phyloP scores from a whole-genome alignment of 1,140 invertebrate genomes.

The Gonioctena quinquepunctata region DNA sequence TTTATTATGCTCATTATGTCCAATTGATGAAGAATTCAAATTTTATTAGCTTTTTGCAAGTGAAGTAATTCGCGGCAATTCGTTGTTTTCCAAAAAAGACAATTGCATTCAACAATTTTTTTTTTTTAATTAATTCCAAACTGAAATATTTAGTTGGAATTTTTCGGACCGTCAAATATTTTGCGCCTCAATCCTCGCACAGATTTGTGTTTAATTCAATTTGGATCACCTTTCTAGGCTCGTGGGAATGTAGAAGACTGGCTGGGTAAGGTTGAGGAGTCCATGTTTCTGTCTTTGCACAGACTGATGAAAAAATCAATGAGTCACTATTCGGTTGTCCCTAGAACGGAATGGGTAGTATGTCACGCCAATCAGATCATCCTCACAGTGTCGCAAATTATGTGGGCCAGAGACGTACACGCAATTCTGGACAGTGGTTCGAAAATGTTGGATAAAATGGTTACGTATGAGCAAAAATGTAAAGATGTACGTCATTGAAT shows the following conservation, averaged over 20 bases:
- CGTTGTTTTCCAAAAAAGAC: too few relatives aligned
- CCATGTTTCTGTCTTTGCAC: conserved; percentile 78
- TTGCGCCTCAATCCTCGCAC: too few relatives aligned
- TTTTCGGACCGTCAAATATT: too few relatives aligned
- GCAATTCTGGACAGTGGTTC: conserved; percentile 65
- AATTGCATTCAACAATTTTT: too few relatives aligned
- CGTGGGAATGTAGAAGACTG: conserved; percentile 88
- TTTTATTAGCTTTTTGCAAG: too few relatives aligned
- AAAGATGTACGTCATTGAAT: conserved; percentile 52
- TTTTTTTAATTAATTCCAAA: too few relatives aligned
- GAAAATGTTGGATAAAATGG: conserved; percentile 61
- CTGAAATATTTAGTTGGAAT: too few relatives aligned
- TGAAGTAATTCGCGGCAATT: too few relatives aligned
- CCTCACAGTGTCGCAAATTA: conserved; percentile 82
- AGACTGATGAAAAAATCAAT: conserved; percentile 75
- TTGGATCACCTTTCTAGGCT: too few relatives aligned
- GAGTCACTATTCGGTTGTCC: conserved; percentile 62
- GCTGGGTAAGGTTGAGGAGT: conserved; percentile 83
- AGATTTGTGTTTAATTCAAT: too few relatives aligned
- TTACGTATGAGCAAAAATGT: conserved; percentile 71
- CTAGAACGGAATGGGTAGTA: conserved; percentile 67
- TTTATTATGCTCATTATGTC: too few relatives aligned
- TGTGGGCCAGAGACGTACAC: conserved; percentile 81
- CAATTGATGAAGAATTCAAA: too few relatives aligned
- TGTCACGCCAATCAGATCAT: conserved; percentile 65